These are phyloP conservation scores for Bostrychus sinensis DNA, from an alignment of 2,113 vertebrate species.

Conservation along the genomic window DNA sequence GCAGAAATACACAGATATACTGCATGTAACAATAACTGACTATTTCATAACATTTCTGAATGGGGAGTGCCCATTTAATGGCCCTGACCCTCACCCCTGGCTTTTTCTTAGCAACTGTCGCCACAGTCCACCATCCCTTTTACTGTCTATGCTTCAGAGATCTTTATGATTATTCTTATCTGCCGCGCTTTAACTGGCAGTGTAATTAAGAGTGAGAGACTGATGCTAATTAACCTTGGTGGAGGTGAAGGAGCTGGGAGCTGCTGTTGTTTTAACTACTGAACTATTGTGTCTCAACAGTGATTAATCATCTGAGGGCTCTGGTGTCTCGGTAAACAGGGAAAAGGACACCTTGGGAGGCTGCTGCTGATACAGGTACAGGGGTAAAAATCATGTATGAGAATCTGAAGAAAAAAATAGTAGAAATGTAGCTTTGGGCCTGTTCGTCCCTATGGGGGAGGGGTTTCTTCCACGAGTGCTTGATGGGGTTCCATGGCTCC, in stretches of 20 bases:
- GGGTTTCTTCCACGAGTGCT: conserved; percentile 28
- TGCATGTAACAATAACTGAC: too few relatives aligned
- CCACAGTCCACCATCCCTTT: background rate
- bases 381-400: conserved; percentile 25
- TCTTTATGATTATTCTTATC: conserved; percentile 57
- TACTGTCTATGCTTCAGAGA: conserved; percentile 30
- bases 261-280: conserved; percentile 63
- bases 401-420: conserved; percentile 7
- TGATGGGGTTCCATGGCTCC: conserved; percentile 64
- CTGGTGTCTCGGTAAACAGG: conserved; percentile 50
- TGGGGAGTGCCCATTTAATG: background rate
- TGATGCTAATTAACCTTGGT: conserved; percentile 74
- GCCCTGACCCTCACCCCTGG: background rate
- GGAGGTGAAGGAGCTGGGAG: conserved; percentile 67
- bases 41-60: background rate
- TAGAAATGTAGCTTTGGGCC: conserved; percentile 33
- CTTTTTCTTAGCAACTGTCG: conserved; percentile 3
- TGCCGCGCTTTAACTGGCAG: conserved; percentile 42
- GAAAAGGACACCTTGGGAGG: conserved; percentile 70
- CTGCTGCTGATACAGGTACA: conserved; percentile 27
- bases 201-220: conserved; percentile 64
- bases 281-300: conserved; percentile 54
- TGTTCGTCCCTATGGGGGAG: conserved; percentile 36
- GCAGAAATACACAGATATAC: too few relatives aligned
- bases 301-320: conserved; percentile 69